Evolutionary conservation across 2,113 vertebrate genomes (phyloP).

Genomic region (Nesoenas mayeri): DNA sequence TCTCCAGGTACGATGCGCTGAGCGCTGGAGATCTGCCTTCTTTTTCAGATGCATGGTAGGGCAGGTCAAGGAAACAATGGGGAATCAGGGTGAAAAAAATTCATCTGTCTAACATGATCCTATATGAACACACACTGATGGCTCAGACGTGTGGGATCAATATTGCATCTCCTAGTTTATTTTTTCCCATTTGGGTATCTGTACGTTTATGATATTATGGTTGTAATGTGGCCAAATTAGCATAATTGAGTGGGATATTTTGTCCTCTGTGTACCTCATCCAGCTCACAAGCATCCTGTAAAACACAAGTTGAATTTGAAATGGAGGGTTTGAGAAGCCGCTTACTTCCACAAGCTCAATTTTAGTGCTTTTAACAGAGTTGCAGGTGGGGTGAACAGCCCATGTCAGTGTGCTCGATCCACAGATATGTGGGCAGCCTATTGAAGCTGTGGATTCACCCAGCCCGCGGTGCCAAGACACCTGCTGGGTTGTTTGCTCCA

Average conservation of each 20-base stretch:
- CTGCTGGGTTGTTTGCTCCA: neutral
- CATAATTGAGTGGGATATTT: neutral
- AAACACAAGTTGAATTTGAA: neutral
- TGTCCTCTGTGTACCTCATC: neutral
- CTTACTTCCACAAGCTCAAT: fast-evolving
- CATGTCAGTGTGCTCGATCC: neutral
- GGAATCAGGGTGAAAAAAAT: neutral
- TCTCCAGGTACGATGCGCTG: neutral
- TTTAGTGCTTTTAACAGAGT: neutral
- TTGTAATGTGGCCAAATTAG: neutral
- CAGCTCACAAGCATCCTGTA: neutral
- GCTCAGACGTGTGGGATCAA: neutral
- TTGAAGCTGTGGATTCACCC: neutral
- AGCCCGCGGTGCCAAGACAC: fast-evolving
- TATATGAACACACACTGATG: neutral
- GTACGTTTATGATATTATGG: neutral
- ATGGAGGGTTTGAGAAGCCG: neutral
- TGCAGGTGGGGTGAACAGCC: neutral
- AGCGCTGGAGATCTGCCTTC: neutral
- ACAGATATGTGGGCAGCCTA: neutral
- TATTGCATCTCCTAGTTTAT: neutral
- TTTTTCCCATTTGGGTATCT: neutral
- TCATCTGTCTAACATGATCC: neutral
- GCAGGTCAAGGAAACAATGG: neutral
- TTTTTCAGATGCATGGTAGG: neutral